A percentile compares a stretch with the other conserved stretches of the same genome.
Conservation (phyloP, 2,797 vertebrate genomes). For the Silurus aristotelis region DNA sequence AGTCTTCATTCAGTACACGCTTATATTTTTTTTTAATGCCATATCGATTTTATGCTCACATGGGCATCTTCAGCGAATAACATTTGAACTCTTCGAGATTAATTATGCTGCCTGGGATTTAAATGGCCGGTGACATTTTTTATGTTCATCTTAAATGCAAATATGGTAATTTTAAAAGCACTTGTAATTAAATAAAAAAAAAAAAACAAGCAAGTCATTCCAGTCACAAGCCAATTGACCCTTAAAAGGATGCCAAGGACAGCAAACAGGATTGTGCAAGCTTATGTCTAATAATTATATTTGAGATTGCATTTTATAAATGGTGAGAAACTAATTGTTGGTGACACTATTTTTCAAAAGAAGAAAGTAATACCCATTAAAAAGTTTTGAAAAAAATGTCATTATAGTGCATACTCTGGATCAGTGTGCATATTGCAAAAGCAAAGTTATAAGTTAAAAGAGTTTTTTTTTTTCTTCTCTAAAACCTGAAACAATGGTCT, state of each 20-base stretch:
- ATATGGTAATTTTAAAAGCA: neutral
- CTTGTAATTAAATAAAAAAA: constrained; percentile 4
- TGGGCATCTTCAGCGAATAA: constrained; percentile 64
- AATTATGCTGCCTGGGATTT: constrained; percentile 70
- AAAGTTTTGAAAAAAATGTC: neutral
- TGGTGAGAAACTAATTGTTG: neutral
- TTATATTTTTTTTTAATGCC: constrained; percentile 74
- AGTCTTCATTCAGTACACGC: constrained; percentile 66
- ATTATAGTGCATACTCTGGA: neutral
- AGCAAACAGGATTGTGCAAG: neutral
- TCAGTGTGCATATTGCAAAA: neutral
- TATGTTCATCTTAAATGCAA: constrained; percentile 57
- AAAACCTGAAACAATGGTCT: constrained; percentile 8
- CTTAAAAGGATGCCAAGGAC: neutral
- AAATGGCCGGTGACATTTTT: constrained; percentile 56
- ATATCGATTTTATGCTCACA: constrained; percentile 70
- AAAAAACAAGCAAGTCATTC: neutral
- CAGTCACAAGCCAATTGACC: constrained; percentile 2
- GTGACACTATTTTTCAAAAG: neutral
- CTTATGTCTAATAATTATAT: constrained; percentile 6
- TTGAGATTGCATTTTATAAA: neutral
- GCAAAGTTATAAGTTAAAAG: neutral
- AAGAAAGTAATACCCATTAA: neutral
- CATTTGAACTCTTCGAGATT: constrained; percentile 61
- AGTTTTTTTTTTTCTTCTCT: neutral